Base-by-base conservation (phyloP, 2,888 invertebrate genomes). In the Drosophila histrio region DNA sequence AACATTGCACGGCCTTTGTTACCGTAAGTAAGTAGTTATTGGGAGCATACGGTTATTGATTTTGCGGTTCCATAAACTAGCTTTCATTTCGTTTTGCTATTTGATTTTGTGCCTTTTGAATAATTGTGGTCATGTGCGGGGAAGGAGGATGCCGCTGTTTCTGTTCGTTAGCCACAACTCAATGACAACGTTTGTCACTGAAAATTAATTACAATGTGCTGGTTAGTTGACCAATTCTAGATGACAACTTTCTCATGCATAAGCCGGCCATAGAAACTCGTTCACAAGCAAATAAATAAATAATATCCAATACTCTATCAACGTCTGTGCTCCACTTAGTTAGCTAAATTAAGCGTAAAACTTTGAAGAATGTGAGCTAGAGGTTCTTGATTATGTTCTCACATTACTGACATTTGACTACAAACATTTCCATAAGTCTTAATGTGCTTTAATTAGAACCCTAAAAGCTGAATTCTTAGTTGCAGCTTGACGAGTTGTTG, bases 131-230 rank as follows among this genome's bases (percentile, higher is more conserved):
- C 65, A 66, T 58, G 65, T 15, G 28, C 39, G 28, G 65, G 54
- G 54, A 32, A 49, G 59, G 50, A 44, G 52, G 39, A 57, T 49
- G 43, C 26, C 30, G 36, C 36, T 19, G 80, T 82, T 83, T 80
- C 73, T 68, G 74, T 47, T 80, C 39, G 73, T 78, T 82, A 65
- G 67, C 57, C 81, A 86, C 78, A 59, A 76, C 72, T 84, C 76
- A 81, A 87, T 87, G 79, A 59, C 82, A 78, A 65, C 76, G 73
- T 78, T 87, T 82, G 87, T 82, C 82, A 84, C 85, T 73, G 74
- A 63, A 87, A 78, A 81, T 79, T 87, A 84, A 87, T 84, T 84
- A 74, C 83, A 86, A 86, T 86, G 84, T 80, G 65, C 57, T 81
- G 81, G 54, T 80, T 66, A 84, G 81, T 86, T 82, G 87, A 81